phyloP scores from a whole-genome alignment of 2,113 vertebrate genomes.

The Rhinichthys klamathensis region DNA sequence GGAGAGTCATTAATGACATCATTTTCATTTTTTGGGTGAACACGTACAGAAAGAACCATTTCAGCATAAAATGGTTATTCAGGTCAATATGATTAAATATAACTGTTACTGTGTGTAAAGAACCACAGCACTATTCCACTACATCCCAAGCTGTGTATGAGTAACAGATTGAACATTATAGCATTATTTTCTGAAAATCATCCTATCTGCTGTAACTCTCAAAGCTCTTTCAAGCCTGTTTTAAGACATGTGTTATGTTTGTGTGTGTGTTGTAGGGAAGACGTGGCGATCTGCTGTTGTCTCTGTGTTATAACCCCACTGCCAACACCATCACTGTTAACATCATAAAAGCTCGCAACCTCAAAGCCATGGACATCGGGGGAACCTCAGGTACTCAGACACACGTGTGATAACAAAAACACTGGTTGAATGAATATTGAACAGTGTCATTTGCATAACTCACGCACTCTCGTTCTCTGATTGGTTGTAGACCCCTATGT shows the following conservation, averaged over 20 bases:
- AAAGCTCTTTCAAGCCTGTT: not conserved
- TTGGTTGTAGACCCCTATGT: constrained; percentile 90
- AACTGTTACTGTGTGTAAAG: no score
- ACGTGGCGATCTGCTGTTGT: constrained; percentile 94
- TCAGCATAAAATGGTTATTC: no score
- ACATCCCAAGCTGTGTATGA: not conserved
- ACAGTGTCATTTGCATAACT: not conserved
- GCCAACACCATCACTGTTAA: constrained; percentile 98
- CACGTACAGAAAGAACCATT: no score
- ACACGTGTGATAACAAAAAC: not conserved
- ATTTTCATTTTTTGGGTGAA: no score
- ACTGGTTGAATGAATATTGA: not conserved
- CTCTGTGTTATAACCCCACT: constrained; percentile 97
- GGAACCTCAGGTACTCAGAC: constrained; percentile 89
- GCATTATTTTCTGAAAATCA: not conserved
- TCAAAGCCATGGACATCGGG: constrained; percentile 99
- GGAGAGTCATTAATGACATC: no score
- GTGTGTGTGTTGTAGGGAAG: constrained; percentile 81
- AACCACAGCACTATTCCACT: not conserved
- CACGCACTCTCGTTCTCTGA: not conserved
- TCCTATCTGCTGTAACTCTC: not conserved
- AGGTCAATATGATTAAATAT: no score
- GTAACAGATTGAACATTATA: not conserved
- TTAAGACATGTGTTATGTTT: not conserved
- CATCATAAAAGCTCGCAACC: constrained; percentile 98